Evolutionary conservation across 2,797 vertebrate species (phyloP).

Genomic region (Pachyuromys duprasi): DNA sequence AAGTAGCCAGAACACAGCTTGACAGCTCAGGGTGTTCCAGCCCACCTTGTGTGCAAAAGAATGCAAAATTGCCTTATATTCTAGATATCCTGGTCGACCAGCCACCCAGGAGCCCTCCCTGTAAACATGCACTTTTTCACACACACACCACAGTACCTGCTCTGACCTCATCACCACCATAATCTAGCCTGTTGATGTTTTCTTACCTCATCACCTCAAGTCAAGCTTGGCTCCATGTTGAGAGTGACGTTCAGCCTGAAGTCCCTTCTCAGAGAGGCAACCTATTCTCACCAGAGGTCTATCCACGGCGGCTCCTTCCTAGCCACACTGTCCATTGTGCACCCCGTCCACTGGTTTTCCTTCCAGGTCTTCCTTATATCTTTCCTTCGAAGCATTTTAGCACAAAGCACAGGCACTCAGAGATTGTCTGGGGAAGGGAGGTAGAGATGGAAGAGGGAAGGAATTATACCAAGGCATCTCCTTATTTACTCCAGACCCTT

Average conservation of each 20-base stretch:
- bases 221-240: neutral
- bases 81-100: neutral
- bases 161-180: neutral
- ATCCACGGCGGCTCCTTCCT: accelerated
- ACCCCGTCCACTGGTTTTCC: neutral
- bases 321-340: no score
- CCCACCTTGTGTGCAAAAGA: neutral
- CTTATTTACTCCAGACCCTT: neutral
- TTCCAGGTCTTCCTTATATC: neutral
- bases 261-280: neutral
- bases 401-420: neutral
- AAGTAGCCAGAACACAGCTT: neutral
- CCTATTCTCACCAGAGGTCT: neutral
- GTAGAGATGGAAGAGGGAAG: neutral
- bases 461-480: neutral
- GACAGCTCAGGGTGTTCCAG: neutral
- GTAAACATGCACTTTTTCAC: neutral
- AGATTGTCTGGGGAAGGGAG: neutral
- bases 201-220: neutral
- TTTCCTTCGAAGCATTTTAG: neutral
- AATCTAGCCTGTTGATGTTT: neutral
- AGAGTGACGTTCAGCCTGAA: neutral
- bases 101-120: neutral
- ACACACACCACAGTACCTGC: neutral
- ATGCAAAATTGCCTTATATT: neutral